Evolutionary conservation across 2,888 invertebrate genomes (phyloP).

Genomic region (Ecliptopera silaceata): DNA sequence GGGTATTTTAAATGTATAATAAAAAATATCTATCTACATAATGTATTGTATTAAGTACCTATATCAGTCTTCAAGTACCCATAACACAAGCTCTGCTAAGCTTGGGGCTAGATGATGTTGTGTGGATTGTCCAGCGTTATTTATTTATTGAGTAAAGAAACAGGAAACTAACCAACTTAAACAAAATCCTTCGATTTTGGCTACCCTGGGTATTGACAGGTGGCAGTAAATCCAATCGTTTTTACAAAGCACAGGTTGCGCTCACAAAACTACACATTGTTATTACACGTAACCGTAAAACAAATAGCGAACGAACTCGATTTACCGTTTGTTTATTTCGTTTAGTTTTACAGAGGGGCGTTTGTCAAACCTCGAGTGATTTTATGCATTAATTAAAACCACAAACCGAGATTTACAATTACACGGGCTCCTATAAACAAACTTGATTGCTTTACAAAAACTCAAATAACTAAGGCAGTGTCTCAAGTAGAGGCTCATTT

Average conservation of each 20-base stretch:
- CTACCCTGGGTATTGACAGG: background rate
- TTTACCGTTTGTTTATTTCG: conserved; percentile 58
- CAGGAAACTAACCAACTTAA: no score
- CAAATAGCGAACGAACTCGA: conserved; percentile 43
- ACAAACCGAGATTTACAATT: conserved; percentile 81
- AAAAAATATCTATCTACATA: no score
- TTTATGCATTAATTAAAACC: conserved; percentile 78
- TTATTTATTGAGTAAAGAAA: no score
- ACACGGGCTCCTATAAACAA: conserved; percentile 79
- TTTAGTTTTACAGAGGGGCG: conserved; percentile 55
- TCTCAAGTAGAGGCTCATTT: conserved; percentile 82
- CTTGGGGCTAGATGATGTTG: no score
- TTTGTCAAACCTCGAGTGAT: conserved; percentile 68
- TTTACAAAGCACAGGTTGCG: conserved; percentile 1
- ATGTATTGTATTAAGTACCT: no score
- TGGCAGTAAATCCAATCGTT: conserved; percentile 5
- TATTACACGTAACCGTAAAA: conserved; percentile 42
- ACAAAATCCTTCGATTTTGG: background rate
- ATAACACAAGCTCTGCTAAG: no score
- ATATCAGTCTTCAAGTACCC: no score
- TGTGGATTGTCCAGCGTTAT: no score
- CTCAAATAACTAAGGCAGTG: conserved; percentile 83
- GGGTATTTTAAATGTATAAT: no score
- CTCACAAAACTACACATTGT: conserved; percentile 16
- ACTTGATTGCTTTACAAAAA: conserved; percentile 83